Evolutionary conservation across 64 coral and sea anemone genomes (phyloP), one percentile per base, ranked within the genome.

Genomic region (Stylophora pistillata): DNA sequence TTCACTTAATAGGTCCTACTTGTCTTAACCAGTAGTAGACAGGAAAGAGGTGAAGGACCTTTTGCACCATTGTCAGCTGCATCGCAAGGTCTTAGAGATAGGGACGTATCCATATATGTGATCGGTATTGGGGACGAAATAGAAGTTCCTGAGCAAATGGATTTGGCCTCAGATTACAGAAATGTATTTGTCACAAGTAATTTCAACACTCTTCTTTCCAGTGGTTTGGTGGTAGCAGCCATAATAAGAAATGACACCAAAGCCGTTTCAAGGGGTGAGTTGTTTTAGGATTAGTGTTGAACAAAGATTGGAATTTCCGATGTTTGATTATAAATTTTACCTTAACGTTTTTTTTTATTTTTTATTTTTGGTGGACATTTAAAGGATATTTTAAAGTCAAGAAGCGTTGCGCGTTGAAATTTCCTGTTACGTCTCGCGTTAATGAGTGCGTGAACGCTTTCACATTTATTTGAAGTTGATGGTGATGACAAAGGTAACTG

Each of bases 221-320:
- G 53, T 34, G 73, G 73, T 37, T 30, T 55, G 71, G 82, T 73
- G 20, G 53, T 92, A 14, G 64, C 41, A 26, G 73, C 86, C 21
- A 47, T 92, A 13, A 62, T 92, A 23, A 92, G 78, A 77, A 92
- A 92, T 85, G 72, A 66, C 21, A 92, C 90, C 12, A 72, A 61
- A 25, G 79, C 27, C 59, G 31, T 33, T 25, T 69, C 63, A 70
- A 92, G 53, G 86, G 81, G 90, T 86, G 62, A 56, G 87, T 10
- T 31, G 3, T 63, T 31, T 53, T 0, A 55, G 37, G 37, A 47
- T 47, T 47, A 47, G 3, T 47, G 3, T 7, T 4, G 37, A 47
- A 7, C 37, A 47, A 47, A 47, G 37, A 4, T 47, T 47, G 37
- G 37, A 47, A 47, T 47, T 47, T 47, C 37, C 7, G 37, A 47